phyloP scores from a whole-genome alignment of 2,113 vertebrate species.

The Pithys albifrons region DNA sequence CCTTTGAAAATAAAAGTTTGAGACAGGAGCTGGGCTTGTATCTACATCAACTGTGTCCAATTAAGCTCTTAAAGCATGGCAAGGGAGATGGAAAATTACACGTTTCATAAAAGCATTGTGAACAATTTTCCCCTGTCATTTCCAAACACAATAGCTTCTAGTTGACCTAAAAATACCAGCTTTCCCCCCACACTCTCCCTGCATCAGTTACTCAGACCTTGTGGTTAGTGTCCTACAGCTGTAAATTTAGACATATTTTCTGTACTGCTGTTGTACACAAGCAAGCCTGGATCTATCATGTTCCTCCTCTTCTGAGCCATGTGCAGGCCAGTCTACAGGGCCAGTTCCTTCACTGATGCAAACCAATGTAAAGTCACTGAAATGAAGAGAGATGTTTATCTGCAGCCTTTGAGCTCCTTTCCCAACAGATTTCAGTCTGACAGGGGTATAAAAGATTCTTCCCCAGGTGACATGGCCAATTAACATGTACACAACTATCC shows the following conservation, averaged over 20 bases:
- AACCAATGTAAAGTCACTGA: not conserved
- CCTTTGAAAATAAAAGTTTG: slow-evolving; percentile 68
- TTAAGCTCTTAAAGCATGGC: slow-evolving; percentile 52
- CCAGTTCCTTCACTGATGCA: not conserved
- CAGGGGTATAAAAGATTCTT: not conserved
- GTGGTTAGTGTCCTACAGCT: not conserved
- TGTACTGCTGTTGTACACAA: not conserved
- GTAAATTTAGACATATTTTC: not conserved
- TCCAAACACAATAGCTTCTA: slow-evolving; percentile 11
- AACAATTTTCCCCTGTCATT: not conserved
- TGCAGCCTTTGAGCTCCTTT: not conserved
- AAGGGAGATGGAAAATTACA: slow-evolving; percentile 56
- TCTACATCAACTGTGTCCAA: slow-evolving; percentile 22
- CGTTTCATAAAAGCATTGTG: not conserved
- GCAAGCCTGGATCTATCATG: not conserved
- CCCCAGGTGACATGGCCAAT: not conserved
- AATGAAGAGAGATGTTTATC: not conserved
- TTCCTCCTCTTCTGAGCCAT: not conserved
- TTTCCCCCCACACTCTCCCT: not conserved
- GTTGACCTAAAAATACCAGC: slow-evolving; percentile 10
- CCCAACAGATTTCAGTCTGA: not conserved
- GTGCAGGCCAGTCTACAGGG: not conserved
- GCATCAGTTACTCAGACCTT: not conserved
- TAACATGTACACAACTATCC: not conserved
- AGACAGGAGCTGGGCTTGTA: slow-evolving; percentile 9